Evolutionary conservation across 2,797 vertebrate species (phyloP).

Genomic region (Balearica regulorum): DNA sequence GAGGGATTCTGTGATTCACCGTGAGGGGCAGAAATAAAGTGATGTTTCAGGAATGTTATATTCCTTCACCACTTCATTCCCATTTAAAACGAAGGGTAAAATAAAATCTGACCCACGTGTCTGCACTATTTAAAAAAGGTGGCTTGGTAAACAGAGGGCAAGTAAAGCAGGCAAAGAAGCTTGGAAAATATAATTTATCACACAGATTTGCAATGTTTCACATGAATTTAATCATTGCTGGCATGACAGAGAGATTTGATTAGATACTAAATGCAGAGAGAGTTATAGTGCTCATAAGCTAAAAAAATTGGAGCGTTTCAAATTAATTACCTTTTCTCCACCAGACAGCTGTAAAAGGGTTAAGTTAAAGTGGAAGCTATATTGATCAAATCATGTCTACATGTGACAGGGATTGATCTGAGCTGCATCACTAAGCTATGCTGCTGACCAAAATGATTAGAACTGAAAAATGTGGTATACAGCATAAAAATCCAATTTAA

Average conservation of each 20-base stretch:
- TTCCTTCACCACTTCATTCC: neutral
- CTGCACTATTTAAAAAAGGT: neutral
- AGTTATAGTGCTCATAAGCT: neutral
- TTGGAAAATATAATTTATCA: neutral
- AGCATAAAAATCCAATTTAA: constrained; percentile 50
- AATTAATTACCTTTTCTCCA: constrained; percentile 36
- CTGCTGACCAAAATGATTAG: constrained; percentile 50
- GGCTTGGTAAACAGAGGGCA: neutral
- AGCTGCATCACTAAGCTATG: constrained; percentile 26
- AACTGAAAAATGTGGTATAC: constrained; percentile 42
- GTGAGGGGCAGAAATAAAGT: neutral
- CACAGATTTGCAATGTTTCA: neutral
- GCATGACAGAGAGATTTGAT: neutral
- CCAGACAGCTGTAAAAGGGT: constrained; percentile 52
- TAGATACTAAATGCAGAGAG: neutral
- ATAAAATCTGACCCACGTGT: neutral
- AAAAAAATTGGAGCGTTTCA: constrained; percentile 13
- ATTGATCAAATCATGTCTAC: constrained; percentile 48
- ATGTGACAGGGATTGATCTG: constrained; percentile 54
- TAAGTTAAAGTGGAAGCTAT: constrained; percentile 50
- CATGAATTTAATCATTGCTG: neutral
- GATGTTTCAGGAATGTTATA: neutral
- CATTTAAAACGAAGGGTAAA: neutral
- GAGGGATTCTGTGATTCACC: neutral
- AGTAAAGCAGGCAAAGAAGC: neutral